phyloP scores from a whole-genome alignment of 2,888 invertebrate genomes.

The Opisthograptis luteolata region DNA sequence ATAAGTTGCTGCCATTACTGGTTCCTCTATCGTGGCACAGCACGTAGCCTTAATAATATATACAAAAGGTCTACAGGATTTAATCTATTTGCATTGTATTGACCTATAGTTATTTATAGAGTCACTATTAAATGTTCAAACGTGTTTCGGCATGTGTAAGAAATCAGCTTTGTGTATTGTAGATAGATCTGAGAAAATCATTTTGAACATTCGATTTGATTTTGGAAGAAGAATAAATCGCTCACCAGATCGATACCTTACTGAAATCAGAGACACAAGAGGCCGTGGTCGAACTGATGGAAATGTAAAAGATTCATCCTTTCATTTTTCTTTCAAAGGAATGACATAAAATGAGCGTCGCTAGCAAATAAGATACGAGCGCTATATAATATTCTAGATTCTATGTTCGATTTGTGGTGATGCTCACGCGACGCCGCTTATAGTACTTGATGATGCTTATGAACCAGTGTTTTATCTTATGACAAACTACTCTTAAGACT shows the following conservation, averaged over 20 bases:
- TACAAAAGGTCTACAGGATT: conserved; percentile 6
- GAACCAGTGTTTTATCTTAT: conserved; percentile 2
- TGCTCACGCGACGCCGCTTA: conserved; percentile 29
- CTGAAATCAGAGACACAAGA: conserved; percentile 14
- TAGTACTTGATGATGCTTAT: background rate
- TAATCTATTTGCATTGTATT: conserved; percentile 13
- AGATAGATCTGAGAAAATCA: too few species aligned
- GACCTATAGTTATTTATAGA: too few species aligned
- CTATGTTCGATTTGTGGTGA: conserved; percentile 21
- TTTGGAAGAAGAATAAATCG: conserved; percentile 1
- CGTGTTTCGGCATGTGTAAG: too few species aligned
- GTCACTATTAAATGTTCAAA: too few species aligned
- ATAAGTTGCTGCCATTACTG: too few species aligned
- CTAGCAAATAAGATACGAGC: conserved; percentile 43
- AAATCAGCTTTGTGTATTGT: too few species aligned
- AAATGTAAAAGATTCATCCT: conserved; percentile 23
- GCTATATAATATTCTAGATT: background rate
- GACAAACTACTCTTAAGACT: background rate
- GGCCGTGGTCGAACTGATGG: conserved; percentile 13
- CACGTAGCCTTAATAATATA: conserved; percentile 24
- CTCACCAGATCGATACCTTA: too few species aligned
- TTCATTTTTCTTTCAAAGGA: conserved; percentile 36
- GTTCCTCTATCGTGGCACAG: conserved; percentile 38
- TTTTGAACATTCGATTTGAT: too few species aligned
- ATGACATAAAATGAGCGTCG: conserved; percentile 40